Percentiles rank a stretch among this genome's conserved stretches.
phyloP scores from a whole-genome alignment of 2,797 vertebrate species.

The Premnoplex brunnescens region DNA sequence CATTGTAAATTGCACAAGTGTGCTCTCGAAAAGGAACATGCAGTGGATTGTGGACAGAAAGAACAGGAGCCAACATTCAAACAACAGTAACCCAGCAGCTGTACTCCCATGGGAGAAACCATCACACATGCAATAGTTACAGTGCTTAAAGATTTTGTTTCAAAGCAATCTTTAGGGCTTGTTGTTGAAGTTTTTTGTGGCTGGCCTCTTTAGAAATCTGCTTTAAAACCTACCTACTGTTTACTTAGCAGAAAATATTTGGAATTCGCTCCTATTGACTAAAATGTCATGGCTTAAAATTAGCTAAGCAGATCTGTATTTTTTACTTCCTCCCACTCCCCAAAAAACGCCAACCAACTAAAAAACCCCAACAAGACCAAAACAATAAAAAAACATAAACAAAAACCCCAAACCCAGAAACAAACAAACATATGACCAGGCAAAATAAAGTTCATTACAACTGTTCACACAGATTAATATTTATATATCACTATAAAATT shows the following conservation, averaged over 20 bases:
- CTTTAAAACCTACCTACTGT: background rate
- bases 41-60: background rate
- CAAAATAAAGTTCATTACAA: background rate
- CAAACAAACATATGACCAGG: background rate
- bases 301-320: background rate
- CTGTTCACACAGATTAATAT: background rate
- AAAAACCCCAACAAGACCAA: background rate
- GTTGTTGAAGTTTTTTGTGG: background rate
- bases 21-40: background rate
- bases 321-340: fast-evolving
- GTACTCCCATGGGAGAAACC: background rate
- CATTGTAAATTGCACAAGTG: background rate
- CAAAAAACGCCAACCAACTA: background rate
- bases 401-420: fast-evolving
- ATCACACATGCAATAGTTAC: background rate
- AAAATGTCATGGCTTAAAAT: background rate
- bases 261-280: background rate
- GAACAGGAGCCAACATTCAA: background rate
- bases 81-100: background rate
- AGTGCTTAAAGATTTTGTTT: background rate
- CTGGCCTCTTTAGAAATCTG: background rate
- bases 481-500: background rate
- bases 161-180: background rate
- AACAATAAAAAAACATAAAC: background rate
- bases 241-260: background rate